These are phyloP conservation scores for Drosophila nr. perissopoda DNA, from an alignment of 2,888 invertebrate species.

Conservation along the genomic window DNA sequence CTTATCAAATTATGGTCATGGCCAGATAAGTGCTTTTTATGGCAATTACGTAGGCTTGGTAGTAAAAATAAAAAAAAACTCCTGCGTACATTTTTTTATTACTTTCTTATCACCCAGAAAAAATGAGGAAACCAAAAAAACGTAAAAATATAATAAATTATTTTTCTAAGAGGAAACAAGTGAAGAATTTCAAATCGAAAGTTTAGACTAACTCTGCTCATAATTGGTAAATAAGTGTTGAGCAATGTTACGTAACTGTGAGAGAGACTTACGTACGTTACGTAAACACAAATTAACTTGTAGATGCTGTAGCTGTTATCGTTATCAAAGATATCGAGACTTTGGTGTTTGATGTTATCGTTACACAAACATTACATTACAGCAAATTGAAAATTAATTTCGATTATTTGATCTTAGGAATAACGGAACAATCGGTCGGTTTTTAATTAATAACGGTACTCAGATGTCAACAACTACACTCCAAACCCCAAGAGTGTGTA, in stretches of 20 bases:
- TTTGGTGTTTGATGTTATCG: slow-evolving; percentile 31
- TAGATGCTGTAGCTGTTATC: slow-evolving; percentile 29
- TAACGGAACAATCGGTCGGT: background rate
- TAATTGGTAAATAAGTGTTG: background rate
- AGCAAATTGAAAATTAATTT: background rate
- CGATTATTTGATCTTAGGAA: background rate
- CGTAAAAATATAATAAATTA: slow-evolving; percentile 17
- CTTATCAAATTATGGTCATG: slow-evolving; percentile 43
- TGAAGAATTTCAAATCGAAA: background rate
- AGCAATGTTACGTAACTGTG: background rate
- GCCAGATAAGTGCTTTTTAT: slow-evolving; percentile 18
- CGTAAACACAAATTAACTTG: slow-evolving; percentile 21
- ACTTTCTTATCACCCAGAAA: slow-evolving; percentile 10
- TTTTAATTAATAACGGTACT: background rate
- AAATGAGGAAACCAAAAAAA: background rate
- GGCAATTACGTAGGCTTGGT: slow-evolving; percentile 36
- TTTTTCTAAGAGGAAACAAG: background rate
- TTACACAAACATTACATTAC: slow-evolving; percentile 18
- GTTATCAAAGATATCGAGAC: slow-evolving; percentile 39
- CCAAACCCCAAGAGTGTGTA: background rate
- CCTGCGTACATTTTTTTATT: slow-evolving; percentile 26
- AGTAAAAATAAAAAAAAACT: slow-evolving; percentile 2
- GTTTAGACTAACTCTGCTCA: background rate
- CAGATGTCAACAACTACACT: background rate
- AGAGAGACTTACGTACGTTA: background rate